phyloP scores from a whole-genome alignment of 2,797 vertebrate genomes.

The Channa striata region DNA sequence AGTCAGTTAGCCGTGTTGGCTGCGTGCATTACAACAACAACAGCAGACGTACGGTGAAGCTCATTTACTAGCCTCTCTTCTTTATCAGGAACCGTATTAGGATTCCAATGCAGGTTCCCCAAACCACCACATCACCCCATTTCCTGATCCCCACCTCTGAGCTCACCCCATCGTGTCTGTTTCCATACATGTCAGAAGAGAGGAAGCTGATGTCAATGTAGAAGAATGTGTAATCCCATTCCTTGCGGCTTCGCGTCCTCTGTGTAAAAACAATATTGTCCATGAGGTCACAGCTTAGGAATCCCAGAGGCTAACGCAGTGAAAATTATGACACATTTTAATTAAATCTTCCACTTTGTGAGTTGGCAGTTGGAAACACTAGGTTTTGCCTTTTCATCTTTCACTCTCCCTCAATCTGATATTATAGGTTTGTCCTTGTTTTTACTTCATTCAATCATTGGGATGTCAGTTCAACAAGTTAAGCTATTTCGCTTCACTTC shows the following conservation, averaged over 20 bases:
- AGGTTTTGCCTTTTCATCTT: conserved; percentile 67
- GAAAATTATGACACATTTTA: conserved; percentile 84
- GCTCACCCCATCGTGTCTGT: conserved; percentile 70
- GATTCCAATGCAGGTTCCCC: conserved; percentile 34
- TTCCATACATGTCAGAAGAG: conserved; percentile 70
- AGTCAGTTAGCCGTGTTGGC: conserved; percentile 7
- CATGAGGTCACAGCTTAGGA: conserved; percentile 81
- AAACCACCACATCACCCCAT: conserved; percentile 27
- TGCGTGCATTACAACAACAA: background rate
- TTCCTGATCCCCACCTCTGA: conserved; percentile 68
- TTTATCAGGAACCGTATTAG: conserved; percentile 31
- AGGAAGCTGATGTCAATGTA: conserved; percentile 83
- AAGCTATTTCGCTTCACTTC: conserved; percentile 72
- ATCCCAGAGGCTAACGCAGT: conserved; percentile 79
- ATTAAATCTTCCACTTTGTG: conserved; percentile 83
- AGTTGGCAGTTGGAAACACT: conserved; percentile 79
- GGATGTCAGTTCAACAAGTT: conserved; percentile 72
- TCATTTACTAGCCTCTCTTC: background rate
- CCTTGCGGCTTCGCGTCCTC: conserved; percentile 73
- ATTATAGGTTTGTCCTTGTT: conserved; percentile 52
- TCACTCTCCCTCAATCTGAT: conserved; percentile 32
- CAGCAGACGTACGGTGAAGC: conserved; percentile 10
- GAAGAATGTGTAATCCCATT: conserved; percentile 85
- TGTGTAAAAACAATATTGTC: conserved; percentile 80
- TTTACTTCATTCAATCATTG: conserved; percentile 66